These are phyloP conservation scores for Lomographa bimaculata DNA, from an alignment of 2,888 invertebrate genomes.

Conservation along the genomic window DNA sequence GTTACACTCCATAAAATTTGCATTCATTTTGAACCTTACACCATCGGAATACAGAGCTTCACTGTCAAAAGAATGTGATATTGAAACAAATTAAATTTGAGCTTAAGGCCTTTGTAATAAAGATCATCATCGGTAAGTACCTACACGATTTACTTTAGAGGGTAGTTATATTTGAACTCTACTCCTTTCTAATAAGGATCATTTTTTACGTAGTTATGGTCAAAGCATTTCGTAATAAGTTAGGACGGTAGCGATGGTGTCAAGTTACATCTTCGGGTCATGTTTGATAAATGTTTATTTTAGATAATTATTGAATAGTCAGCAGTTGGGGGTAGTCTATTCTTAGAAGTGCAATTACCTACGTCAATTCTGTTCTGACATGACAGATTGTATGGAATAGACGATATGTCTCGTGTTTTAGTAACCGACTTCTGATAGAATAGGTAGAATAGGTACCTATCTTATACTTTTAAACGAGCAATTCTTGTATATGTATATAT, in stretches of 20 bases:
- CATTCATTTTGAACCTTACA: constrained; percentile 37
- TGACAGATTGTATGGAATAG: no score
- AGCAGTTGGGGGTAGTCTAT: constrained; percentile 20
- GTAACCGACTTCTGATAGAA: no score
- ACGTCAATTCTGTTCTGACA: no score
- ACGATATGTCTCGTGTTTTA: constrained; percentile 14
- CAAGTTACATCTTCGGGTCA: constrained; percentile 59
- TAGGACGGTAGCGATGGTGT: constrained; percentile 62
- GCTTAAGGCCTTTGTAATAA: no score
- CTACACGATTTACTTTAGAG: no score
- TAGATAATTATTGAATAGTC: constrained; percentile 27
- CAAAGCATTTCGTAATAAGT: constrained; percentile 52
- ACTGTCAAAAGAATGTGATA: no score
- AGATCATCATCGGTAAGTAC: constrained; percentile 12
- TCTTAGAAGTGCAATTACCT: constrained; percentile 7
- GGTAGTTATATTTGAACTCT: constrained; percentile 21
- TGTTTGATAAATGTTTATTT: constrained; percentile 40
- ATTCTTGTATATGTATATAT: no score
- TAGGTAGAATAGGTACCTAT: no score
- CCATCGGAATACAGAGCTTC: constrained; percentile 26
- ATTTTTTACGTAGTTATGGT: constrained; percentile 3
- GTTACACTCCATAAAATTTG: constrained; percentile 47
- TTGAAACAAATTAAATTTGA: no score
- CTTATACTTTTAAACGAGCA: no score
- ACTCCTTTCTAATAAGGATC: constrained; percentile 14